These are phyloP conservation scores for Pediacus dermestoides DNA, from an alignment of 2,888 invertebrate genomes.

Conservation along the genomic window DNA sequence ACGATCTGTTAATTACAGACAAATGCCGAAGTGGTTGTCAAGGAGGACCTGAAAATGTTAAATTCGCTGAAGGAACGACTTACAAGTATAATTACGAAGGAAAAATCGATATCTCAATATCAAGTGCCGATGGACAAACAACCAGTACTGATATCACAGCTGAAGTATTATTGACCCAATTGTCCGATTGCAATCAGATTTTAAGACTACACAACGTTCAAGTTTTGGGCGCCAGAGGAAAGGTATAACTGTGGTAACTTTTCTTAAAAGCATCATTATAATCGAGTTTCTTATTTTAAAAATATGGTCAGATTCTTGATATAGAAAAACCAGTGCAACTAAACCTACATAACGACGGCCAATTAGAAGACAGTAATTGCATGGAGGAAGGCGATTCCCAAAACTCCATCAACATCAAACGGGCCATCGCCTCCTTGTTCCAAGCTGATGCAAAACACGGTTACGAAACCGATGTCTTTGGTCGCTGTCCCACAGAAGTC, in stretches of 20 bases:
- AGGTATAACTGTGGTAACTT: slow-evolving; percentile 48
- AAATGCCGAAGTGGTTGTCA: slow-evolving; percentile 2
- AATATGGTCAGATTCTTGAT: slow-evolving; percentile 52
- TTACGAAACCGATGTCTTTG: slow-evolving; percentile 69
- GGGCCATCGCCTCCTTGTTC: slow-evolving; percentile 80
- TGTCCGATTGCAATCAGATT: slow-evolving; percentile 68
- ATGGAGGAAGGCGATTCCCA: slow-evolving; percentile 67
- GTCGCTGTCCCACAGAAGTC: slow-evolving; percentile 76
- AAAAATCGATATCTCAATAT: slow-evolving; percentile 64
- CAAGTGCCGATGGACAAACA: slow-evolving; percentile 64
- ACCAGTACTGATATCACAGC: slow-evolving; percentile 67
- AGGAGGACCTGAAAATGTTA: slow-evolving; percentile 42
- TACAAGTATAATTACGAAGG: slow-evolving; percentile 80
- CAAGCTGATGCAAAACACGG: slow-evolving; percentile 54
- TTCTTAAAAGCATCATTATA: not conserved
- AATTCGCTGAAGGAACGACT: slow-evolving; percentile 65
- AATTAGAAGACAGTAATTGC: slow-evolving; percentile 73
- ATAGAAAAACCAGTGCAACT: slow-evolving; percentile 74
- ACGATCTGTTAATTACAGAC: too few relatives aligned
- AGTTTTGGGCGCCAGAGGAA: slow-evolving; percentile 64
- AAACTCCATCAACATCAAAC: slow-evolving; percentile 84
- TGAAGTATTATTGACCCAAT: slow-evolving; percentile 62
- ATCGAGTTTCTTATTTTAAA: slow-evolving; percentile 32
- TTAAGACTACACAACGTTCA: slow-evolving; percentile 63
- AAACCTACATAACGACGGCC: slow-evolving; percentile 71